Evolutionary conservation across 2,113 vertebrate genomes (phyloP).

Genomic region (Heptranchias perlo): DNA sequence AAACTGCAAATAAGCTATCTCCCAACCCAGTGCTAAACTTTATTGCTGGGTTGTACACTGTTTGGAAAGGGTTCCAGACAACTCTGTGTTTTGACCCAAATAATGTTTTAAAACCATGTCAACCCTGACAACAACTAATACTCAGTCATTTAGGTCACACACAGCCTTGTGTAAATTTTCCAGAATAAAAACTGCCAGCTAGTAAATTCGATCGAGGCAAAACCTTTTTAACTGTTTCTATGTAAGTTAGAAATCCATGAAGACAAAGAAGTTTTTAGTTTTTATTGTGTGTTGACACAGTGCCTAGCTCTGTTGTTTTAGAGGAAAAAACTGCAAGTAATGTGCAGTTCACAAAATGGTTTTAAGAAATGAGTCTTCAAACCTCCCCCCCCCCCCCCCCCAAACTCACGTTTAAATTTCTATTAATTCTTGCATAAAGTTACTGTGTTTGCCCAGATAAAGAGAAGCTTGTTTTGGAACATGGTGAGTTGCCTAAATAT

Average conservation of each 20-base stretch:
- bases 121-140: background rate
- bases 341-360: constrained; percentile 4
- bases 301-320: too few species aligned
- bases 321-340: background rate
- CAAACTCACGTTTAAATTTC: constrained; percentile 20
- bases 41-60: background rate
- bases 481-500: constrained; percentile 35
- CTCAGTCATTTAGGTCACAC: constrained; percentile 4
- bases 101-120: constrained; percentile 6
- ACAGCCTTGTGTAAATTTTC: background rate
- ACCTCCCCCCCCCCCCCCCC: background rate
- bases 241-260: background rate
- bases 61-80: background rate
- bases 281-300: too few species aligned
- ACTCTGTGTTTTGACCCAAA: constrained; percentile 24
- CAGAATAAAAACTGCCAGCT: background rate
- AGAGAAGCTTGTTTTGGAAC: constrained; percentile 37
- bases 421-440: constrained; percentile 6
- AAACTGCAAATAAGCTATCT: background rate
- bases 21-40: background rate
- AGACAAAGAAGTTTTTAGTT: background rate
- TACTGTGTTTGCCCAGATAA: constrained; percentile 13
- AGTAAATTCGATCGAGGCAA: background rate
- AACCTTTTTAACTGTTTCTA: background rate
- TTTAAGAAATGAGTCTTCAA: constrained; percentile 14